Evolutionary conservation across 2,113 vertebrate species (phyloP).

Genomic region (Carlito syrichta): DNA sequence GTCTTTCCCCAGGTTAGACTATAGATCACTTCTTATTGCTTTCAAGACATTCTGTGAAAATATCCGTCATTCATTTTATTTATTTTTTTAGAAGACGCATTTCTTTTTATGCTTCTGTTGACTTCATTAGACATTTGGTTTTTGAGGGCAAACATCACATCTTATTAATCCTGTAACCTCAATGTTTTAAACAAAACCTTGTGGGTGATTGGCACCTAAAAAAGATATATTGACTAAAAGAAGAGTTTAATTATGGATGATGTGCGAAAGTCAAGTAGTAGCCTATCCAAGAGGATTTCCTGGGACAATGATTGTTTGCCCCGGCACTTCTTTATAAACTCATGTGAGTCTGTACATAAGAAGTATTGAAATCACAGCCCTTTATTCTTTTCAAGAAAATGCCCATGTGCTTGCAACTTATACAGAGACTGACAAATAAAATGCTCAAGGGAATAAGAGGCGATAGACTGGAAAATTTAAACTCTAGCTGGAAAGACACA

Average conservation of each 20-base stretch:
- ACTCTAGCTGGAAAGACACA: slow-evolving; percentile 21
- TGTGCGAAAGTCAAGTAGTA: background rate
- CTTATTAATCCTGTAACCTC: background rate
- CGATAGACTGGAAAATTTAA: slow-evolving; percentile 57
- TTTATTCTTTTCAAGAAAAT: background rate
- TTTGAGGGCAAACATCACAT: background rate
- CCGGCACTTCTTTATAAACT: background rate
- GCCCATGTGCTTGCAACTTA: background rate
- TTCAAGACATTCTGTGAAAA: background rate
- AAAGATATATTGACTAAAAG: background rate
- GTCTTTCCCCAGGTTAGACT: background rate
- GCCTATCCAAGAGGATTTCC: background rate
- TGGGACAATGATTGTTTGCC: background rate
- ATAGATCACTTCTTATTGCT: background rate
- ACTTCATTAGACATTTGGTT: background rate
- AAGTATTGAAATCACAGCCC: background rate
- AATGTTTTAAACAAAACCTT: background rate
- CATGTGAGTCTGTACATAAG: background rate
- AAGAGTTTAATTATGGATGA: background rate
- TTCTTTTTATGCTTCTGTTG: background rate
- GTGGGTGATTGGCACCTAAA: background rate
- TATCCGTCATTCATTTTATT: background rate
- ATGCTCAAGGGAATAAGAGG: slow-evolving; percentile 40
- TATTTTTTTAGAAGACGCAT: background rate
- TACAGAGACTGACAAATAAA: slow-evolving; percentile 24